These are phyloP conservation scores for Furcula furcula DNA, from an alignment of 2,888 invertebrate species.

Conservation along the genomic window DNA sequence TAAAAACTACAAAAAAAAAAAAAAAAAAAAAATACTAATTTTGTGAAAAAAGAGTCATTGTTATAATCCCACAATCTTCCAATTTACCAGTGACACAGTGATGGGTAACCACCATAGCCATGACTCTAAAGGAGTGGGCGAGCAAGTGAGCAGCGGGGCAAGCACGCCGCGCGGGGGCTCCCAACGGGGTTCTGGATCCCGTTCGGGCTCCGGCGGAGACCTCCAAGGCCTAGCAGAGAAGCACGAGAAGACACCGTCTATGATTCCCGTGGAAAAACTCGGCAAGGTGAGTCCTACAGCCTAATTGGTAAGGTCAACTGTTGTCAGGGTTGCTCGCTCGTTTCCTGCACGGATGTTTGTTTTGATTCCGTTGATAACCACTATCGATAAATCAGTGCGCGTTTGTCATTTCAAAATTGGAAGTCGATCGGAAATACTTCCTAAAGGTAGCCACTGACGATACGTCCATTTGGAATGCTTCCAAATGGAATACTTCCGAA, in stretches of 20 bases:
- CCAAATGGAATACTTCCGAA: too few species aligned
- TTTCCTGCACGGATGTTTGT: slow-evolving; percentile 35
- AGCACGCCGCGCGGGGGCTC: slow-evolving; percentile 65
- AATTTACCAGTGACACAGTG: too few species aligned
- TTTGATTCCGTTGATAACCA: slow-evolving; percentile 29
- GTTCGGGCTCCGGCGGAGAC: slow-evolving; percentile 85
- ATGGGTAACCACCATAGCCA: slow-evolving; percentile 73
- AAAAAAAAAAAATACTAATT: too few species aligned
- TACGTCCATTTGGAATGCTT: too few species aligned
- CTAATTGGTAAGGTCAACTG: slow-evolving; percentile 26
- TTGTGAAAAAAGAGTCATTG: background rate
- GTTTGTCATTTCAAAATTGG: slow-evolving; percentile 24
- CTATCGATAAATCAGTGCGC: slow-evolving; percentile 20
- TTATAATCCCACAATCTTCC: background rate
- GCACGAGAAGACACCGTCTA: slow-evolving; percentile 64
- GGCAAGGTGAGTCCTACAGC: slow-evolving; percentile 81
- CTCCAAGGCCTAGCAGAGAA: slow-evolving; percentile 84
- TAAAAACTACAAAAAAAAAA: too few species aligned
- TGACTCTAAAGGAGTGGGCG: slow-evolving; percentile 44
- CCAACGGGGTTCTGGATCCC: slow-evolving; percentile 73
- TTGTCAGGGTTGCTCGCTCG: slow-evolving; percentile 34
- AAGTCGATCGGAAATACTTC: slow-evolving; percentile 11
- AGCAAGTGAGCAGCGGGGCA: slow-evolving; percentile 57
- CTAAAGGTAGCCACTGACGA: too few species aligned
- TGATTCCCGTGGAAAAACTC: slow-evolving; percentile 88